Percentiles rank a stretch among this genome's conserved stretches.
Conservation (phyloP, 2,888 invertebrate genomes). For the Harpalus rubripes region DNA sequence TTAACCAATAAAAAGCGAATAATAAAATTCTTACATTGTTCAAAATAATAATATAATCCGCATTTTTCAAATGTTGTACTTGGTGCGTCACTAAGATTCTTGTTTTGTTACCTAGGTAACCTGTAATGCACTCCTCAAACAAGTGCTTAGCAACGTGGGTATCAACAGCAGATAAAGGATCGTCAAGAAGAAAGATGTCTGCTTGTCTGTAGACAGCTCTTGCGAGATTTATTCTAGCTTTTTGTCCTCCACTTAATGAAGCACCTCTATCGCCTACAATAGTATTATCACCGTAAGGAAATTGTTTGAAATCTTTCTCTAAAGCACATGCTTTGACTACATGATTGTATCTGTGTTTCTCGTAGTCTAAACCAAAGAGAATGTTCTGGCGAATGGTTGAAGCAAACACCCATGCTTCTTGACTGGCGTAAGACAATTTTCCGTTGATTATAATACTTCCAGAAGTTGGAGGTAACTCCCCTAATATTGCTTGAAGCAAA, state of each 20-base stretch:
- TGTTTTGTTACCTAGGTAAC: conserved; percentile 83
- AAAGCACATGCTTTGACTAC: conserved; percentile 85
- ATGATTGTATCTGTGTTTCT: conserved; percentile 80
- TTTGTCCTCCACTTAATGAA: conserved; percentile 90
- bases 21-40: conserved; percentile 78
- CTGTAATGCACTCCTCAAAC: conserved; percentile 88
- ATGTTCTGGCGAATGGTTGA: conserved; percentile 91
- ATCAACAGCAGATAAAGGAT: conserved; percentile 93
- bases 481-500: conserved; percentile 85
- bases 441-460: conserved; percentile 85
- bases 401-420: conserved; percentile 92
- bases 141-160: conserved; percentile 88
- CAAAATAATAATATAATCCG: conserved; percentile 83
- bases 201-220: conserved; percentile 85
- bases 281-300: conserved; percentile 85
- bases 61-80: conserved; percentile 87
- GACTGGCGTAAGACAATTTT: conserved; percentile 86
- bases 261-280: conserved; percentile 90
- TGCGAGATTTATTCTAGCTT: conserved; percentile 86
- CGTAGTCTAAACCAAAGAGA: conserved; percentile 86
- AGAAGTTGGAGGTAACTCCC: conserved; percentile 80
- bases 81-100: conserved; percentile 92
- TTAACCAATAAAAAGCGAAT: background rate
- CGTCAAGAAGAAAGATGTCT: conserved; percentile 90
- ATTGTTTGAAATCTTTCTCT: conserved; percentile 86